Conservation (phyloP, 2,888 invertebrate genomes). For the Geophilus truncorum region DNA sequence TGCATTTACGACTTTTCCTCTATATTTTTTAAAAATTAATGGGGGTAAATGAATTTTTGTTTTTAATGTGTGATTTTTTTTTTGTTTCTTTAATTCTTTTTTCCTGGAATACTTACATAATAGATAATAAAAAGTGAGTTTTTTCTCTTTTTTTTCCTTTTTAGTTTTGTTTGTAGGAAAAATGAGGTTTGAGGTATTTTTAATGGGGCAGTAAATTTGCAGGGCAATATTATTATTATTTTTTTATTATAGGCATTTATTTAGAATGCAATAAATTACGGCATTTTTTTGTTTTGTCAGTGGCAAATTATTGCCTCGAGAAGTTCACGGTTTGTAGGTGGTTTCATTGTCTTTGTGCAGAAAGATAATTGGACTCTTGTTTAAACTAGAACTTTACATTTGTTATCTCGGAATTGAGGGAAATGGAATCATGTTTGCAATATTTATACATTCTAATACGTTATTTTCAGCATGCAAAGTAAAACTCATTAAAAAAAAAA, state of each 20-base stretch:
- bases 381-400: background rate
- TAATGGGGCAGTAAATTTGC: background rate
- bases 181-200: background rate
- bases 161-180: too few species aligned
- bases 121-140: background rate
- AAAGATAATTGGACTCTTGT: background rate
- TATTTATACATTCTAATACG: background rate
- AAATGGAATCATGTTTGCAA: background rate
- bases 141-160: background rate
- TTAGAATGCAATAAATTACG: background rate
- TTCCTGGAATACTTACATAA: background rate
- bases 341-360: conserved; percentile 8
- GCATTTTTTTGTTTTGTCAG: background rate
- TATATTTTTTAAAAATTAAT: too few species aligned
- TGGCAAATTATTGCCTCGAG: background rate
- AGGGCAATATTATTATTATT: background rate
- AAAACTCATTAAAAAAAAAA: background rate
- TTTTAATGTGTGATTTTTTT: too few species aligned
- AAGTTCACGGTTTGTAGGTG: conserved; percentile 27
- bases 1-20: too few species aligned
- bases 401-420: background rate
- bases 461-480: background rate
- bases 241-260: too few species aligned
- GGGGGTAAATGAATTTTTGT: too few species aligned
- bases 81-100: too few species aligned